Base-by-base conservation (phyloP, 2,113 vertebrate genomes). In the Ptilonorhynchus violaceus region DNA sequence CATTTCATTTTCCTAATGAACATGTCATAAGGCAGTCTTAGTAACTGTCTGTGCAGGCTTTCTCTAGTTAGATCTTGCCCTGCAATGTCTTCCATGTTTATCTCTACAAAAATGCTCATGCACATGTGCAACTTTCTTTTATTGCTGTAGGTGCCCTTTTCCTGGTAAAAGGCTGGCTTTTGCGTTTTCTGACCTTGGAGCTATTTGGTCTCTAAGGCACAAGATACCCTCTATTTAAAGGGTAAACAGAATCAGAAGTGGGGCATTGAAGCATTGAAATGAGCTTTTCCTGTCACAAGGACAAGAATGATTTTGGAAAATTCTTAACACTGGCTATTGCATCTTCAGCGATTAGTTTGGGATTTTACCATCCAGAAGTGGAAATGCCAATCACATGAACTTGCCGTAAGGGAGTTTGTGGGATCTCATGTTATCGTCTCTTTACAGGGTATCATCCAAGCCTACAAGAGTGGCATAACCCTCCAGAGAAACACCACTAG, bases 401-500 rank as follows among this genome's bases (percentile, higher is more conserved):
- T 77, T 92, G 28, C 52, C 15, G 4, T 69, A 14, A 74, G 28
- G 15, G 31, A 5, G 4, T 28, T 75, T 72, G 17, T 77, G 59
- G 25, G 18, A 62, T 94, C 82, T 95, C 50, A 84, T 0, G 0
- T 49, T 95, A 6, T 66, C 96, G 16, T 97, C 53, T 97, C 55
- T 92, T 94, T 88, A 18, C 96, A 99, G 99, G 96, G 97, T 28
- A 89, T 99, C 76, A 69, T 97, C 44, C 49, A 93, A 7, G 97
- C 98, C 0, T 98, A 98, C 64, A 98, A 97, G 87, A 98, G 67
- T 12, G 99, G 99, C 15, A 33, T 99, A 41, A 98, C 97, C 85
- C 69, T 99, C 66, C 98, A 97, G 75, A 93, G 82, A 59, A 99
- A 99, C 96, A 55, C 81, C 39, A 99, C 98, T 58, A 92, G 95